Evolutionary conservation across 2,888 invertebrate genomes (phyloP), one percentile per base, ranked within the genome.

Genomic region (Alloplasta piceator): DNA sequence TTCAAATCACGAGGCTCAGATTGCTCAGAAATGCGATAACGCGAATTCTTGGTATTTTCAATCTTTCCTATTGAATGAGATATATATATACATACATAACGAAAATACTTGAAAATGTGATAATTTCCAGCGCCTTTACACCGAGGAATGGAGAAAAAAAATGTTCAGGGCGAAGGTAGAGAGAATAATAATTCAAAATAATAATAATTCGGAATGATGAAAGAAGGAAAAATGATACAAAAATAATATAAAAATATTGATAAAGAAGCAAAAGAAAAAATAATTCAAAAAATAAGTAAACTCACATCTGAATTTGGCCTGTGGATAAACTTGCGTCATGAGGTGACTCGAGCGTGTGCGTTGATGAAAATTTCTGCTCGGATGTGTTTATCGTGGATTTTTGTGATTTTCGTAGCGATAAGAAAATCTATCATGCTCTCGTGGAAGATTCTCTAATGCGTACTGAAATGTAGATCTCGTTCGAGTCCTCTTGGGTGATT

Each of bases 241-340:
- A 26, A 43, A 12, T 1, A 36, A 46, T 1, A 12, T 46, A 48
- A 72, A 43, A 64, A 36, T 26, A 41, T 12, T 10, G 12, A 78
- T 7, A 39, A 16, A 36, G 4, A 7, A 9, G 26, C 39, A 16
- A 48, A 26, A 50, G 16, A 10, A 43, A 43, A 10, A 16, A 41
- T 16, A 26, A 56, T 70, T 60, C n/a, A n/a, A n/a, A n/a, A n/a
- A n/a, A n/a, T n/a, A 12, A 52, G 56, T 26, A 63, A 46, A 89
- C 89, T 89, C 85, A 89, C 89, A 90, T 88, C 89, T 87, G 83
- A 89, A 90, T 84, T 90, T 90, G 75, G 86, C 83, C 73, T 88
- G 88, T 41, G 87, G 89, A 80, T 86, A 85, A 78, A 83, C 83
- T 80, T 89, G 88, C 85, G 85, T 86, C 87, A 87, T 88, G 83